Evolutionary conservation across 2,888 invertebrate species (phyloP), one percentile per base, ranked within the genome.

Genomic region (Cylindroiulus punctatus): DNA sequence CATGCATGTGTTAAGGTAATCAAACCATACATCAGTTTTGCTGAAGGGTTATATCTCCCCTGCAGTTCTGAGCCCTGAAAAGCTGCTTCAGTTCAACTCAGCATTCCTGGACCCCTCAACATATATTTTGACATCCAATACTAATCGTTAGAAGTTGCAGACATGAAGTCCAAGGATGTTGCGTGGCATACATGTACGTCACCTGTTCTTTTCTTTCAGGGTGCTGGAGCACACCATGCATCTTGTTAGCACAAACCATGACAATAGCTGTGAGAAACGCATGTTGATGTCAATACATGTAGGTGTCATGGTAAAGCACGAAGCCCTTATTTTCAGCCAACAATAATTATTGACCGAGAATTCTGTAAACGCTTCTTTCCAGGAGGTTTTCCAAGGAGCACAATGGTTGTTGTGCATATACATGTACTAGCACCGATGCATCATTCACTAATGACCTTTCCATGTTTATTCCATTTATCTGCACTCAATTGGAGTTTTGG

Each of bases 401-500:
- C 65, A 26, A 65, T 65, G 65, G 65, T 65, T 22, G 65, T 26
- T 30, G 76, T 76, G 30, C 76, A 76, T n/a, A n/a, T n/a, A n/a
- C n/a, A n/a, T n/a, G n/a, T n/a, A 26, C 30, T n/a, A 30, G 14
- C 76, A 76, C 26, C 30, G 65, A 76, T 76, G 76, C 76, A 76
- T 76, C 76, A 76, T 76, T 76, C 76, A 14, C 76, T 76, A 76
- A 76, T 76, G 76, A 76, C 76, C 30, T 0, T 76, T 30, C 76
- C 76, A 30, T 76, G 76, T 30, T 76, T 76, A 30, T 12, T 30
- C 30, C 76, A 76, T 76, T 76, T 76, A 76, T 76, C 76, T 76
- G 76, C 30, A 12, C 76, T 76, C 76, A 76, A 76, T 76, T 76
- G 76, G 76, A 76, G 26, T 26, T 76, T 76, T 76, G 76, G 76